Evolutionary conservation across 64 coral and sea anemone species (phyloP), one percentile per base, ranked within the genome.

Genomic region (Hydrozoanthus tunicans): DNA sequence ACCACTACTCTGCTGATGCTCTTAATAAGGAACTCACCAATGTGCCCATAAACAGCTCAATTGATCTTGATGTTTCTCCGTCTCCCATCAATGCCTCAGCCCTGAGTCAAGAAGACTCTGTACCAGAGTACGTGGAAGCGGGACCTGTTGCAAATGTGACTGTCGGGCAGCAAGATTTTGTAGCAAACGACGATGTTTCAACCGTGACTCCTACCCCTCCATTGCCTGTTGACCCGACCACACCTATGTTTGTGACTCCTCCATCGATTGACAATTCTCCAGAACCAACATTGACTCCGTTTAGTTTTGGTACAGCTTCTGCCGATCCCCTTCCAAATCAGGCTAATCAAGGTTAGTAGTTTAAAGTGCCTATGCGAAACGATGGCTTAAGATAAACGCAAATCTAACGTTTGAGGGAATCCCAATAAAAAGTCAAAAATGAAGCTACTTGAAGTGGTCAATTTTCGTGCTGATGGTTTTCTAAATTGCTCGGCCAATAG

Each of bases 61-160:
- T 86, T 60, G 27, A 27, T 54, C 77, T 79, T 79, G 75, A 77
- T 52, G 55, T 43, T 77, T 43, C 75, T 43, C 55, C 75, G 14
- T 53, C 75, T 5, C 58, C 23, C 6, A 27, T 51, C 7, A 62
- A 81, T 7, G n/a, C 26, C 80, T 82, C 58, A 66, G 80, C 51
- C 51, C 6, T 51, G 32, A 43, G 0, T 88, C 55, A 88, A 75
- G 69, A 88, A 24, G 74, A 59, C 10, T 24, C 56, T 24, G 69
- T 88, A n/a, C 84, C 84, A 3, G 54, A 75, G 69, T 88, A 88
- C 15, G 84, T 88, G 10, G 84, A 73, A 14, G 24, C 84, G 3
- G 84, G 84, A 12, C 68, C 84, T 59, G 84, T 88, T 59, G 25
- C 84, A 25, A 73, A 88, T 88, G 55, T 73, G 58, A 74, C 68